Evolutionary conservation across 2,113 vertebrate species (phyloP), one percentile per base, ranked within the genome.

Genomic region (Nasalis larvatus): DNA sequence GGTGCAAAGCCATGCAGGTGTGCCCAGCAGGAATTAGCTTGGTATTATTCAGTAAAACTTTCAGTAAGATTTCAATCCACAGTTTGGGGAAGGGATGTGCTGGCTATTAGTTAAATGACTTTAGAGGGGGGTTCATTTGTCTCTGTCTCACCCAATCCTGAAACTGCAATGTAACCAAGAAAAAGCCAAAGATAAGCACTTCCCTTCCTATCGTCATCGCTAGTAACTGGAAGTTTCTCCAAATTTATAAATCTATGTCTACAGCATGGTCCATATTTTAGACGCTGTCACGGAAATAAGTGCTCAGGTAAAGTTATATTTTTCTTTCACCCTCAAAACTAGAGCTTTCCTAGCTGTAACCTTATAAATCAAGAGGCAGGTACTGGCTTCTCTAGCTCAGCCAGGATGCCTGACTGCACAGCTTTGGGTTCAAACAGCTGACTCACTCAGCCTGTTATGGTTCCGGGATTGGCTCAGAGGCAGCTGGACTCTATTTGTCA

Each of bases 401-500:
- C 66, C 68, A 77, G 76, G 76, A 86, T 17, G 81, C 84, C 87
- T 92, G 69, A 66, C 95, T 96, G 35, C 56, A 97, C 58, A 82
- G 88, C 71, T 86, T 80, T 91, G 71, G 63, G 54, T 81, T 96
- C 96, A 92, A 87, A 95, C 69, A 88, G 80, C 95, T 97, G 94
- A 97, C 89, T 98, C 95, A 96, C n/a, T 77, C 60, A 94, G 68
- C 84, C 92, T 76, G 30, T 71, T 87, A 76, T 13, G 85, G 78
- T 90, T 92, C 92, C 94, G 93, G 92, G 76, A 76, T 4, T 95
- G 97, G 92, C 89, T 96, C 58, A 37, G 86, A 93, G 90, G 92
- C 96, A 96, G 92, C 94, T 95, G 92, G 81, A 85, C 81, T 96
- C 71, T 89, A 66, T 93, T 54, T 94, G 94, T 95, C 77, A 86